These are phyloP conservation scores for Eira barbara DNA, from an alignment of 2,113 vertebrate species.

Conservation along the genomic window DNA sequence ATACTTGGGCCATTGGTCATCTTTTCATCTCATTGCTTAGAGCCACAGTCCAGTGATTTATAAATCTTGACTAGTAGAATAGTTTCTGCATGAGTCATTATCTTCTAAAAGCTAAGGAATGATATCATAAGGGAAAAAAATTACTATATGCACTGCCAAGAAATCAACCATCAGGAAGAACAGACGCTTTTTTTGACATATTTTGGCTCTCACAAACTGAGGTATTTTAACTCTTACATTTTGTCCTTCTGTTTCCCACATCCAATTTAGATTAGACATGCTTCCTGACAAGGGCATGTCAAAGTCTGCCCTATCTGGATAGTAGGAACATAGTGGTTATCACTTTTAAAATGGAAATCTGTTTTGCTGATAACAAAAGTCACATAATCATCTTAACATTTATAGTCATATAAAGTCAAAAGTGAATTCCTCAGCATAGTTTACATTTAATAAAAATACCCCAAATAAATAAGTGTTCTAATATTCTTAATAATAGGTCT, in stretches of 20 bases:
- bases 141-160: neutral
- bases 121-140: neutral
- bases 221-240: neutral
- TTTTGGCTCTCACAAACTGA: neutral
- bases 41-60: neutral
- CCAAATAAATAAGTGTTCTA: neutral
- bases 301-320: neutral
- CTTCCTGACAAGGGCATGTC: neutral
- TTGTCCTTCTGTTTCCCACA: neutral
- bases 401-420: neutral
- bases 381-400: neutral
- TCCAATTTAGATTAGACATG: neutral
- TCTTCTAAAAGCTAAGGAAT: neutral
- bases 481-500: neutral
- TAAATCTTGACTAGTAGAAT: neutral
- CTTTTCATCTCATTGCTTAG: neutral
- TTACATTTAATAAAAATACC: constrained; percentile 7
- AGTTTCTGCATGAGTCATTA: neutral
- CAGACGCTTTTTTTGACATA: neutral
- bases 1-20: neutral
- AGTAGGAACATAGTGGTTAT: neutral
- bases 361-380: neutral
- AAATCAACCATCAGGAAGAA: neutral
- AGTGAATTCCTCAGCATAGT: neutral
- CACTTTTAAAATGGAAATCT: neutral